Evolutionary conservation across 2,797 vertebrate species (phyloP), one percentile per base, ranked within the genome.

Genomic region (Neosalanx taihuensis): DNA sequence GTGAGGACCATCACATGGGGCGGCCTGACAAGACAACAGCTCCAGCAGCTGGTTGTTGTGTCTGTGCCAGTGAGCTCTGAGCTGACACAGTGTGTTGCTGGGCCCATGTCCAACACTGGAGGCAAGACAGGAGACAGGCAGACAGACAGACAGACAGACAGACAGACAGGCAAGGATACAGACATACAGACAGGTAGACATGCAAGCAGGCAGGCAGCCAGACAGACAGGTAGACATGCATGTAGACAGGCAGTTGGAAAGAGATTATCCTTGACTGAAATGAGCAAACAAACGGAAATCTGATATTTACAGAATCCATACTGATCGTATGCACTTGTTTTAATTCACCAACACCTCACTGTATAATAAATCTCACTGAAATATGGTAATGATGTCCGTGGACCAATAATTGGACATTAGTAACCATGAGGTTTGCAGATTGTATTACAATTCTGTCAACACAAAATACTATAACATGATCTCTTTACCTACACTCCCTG

Each of bases 1-100:
- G 90, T 93, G 90, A 90, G 89, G 83, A 69, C 79, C 84, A 85
- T 77, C 91, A 92, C 93, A 91, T 92, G 92, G 91, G 85, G 72
- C 71, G 80, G 88, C 84, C 57, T 72, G 70, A 56, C 70, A 77
- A 76, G 75, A 77, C 68, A 57, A 63, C 71, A 67, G 63, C 64
- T 79, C 69, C 49, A 71, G 73, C 77, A 78, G 74, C 72, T 84
- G 71, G 75, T 73, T 83, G 71, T 59, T 75, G 70, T 74, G 67
- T 37, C 26, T 6, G 49, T 46, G 79, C 71, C 74, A 81, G 71
- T 37, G 57, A 46, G 41, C 63, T 51, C 49, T 31, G 69, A 66
- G 61, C 63, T 23, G 9, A 30, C 73, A 7, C 64, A 67, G 66
- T 73, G 65, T 76, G 62, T 64, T 60, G 26, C 65, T 65, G 71